Conservation (phyloP, 2,888 invertebrate genomes). For the Hydroisotoma schaefferi region DNA sequence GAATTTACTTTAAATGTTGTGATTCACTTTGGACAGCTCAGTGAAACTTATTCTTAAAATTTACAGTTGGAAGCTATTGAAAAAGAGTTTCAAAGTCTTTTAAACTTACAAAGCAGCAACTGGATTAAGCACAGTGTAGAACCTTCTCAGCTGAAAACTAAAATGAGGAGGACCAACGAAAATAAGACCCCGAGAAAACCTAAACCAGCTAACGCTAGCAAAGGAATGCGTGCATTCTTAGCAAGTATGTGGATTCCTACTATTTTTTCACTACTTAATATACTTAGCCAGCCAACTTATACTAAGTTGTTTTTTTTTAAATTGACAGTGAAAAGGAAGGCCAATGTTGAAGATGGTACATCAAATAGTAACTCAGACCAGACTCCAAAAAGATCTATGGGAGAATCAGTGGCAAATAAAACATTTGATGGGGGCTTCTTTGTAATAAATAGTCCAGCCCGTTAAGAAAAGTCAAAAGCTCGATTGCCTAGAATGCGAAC, state of each 20-base stretch:
- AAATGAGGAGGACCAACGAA: background rate
- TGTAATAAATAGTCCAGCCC: slow-evolving; percentile 18
- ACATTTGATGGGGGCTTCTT: slow-evolving; percentile 42
- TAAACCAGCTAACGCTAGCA: slow-evolving; percentile 9
- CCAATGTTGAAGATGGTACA: background rate
- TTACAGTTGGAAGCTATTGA: slow-evolving; percentile 31
- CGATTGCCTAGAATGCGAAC: too few relatives aligned
- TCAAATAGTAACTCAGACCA: background rate
- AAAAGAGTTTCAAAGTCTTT: slow-evolving; percentile 19
- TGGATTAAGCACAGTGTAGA: slow-evolving; percentile 17
- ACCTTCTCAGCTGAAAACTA: slow-evolving; percentile 7
- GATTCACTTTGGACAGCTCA: background rate
- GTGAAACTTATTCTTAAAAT: background rate
- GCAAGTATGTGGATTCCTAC: slow-evolving; percentile 17
- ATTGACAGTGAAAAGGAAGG: background rate
- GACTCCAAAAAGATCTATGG: background rate
- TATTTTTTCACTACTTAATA: background rate
- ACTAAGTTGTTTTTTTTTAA: background rate
- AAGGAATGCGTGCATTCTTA: slow-evolving; percentile 22
- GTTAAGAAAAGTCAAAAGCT: too few relatives aligned
- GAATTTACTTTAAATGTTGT: background rate
- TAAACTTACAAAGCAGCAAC: slow-evolving; percentile 14
- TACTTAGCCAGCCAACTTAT: background rate
- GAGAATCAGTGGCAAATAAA: background rate
- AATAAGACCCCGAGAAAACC: slow-evolving; percentile 4